Conservation (phyloP, 2,113 vertebrate genomes). For the Otolemur garnettii region DNA sequence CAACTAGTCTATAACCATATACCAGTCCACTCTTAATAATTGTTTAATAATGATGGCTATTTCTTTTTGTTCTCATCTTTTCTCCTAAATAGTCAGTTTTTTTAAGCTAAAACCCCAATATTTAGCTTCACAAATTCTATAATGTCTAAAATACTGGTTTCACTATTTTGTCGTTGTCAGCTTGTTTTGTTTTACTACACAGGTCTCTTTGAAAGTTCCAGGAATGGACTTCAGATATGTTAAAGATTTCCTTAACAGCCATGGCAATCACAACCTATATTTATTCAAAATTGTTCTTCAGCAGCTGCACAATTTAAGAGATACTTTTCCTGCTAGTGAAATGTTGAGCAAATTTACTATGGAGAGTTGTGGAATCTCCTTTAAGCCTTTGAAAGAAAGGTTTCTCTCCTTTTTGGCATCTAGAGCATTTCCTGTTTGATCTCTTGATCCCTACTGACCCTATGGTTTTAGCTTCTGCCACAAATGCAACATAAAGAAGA, state of each 20-base stretch:
- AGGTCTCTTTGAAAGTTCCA: not conserved
- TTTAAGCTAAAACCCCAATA: not conserved
- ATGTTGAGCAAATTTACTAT: not conserved
- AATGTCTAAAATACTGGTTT: not conserved
- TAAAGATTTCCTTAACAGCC: not conserved
- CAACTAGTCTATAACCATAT: not conserved
- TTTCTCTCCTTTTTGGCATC: not conserved
- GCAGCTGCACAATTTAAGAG: not conserved
- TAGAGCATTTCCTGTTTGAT: not conserved
- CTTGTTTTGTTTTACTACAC: not conserved
- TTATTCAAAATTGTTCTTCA: slow-evolving; percentile 17
- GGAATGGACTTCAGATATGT: not conserved
- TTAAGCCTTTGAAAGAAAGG: not conserved
- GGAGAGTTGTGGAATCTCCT: not conserved
- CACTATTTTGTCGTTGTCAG: not conserved
- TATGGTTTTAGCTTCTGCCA: not conserved
- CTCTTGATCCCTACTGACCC: not conserved
- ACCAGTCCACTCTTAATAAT: not conserved
- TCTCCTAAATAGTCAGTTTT: not conserved
- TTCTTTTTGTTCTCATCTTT: not conserved
- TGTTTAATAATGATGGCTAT: not conserved
- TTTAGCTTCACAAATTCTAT: slow-evolving; percentile 50
- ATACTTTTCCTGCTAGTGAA: not conserved
- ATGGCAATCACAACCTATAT: not conserved
- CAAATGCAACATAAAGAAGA: slow-evolving; percentile 13